phyloP scores from a whole-genome alignment of 2,888 invertebrate species.

The Ypsolopha sequella region DNA sequence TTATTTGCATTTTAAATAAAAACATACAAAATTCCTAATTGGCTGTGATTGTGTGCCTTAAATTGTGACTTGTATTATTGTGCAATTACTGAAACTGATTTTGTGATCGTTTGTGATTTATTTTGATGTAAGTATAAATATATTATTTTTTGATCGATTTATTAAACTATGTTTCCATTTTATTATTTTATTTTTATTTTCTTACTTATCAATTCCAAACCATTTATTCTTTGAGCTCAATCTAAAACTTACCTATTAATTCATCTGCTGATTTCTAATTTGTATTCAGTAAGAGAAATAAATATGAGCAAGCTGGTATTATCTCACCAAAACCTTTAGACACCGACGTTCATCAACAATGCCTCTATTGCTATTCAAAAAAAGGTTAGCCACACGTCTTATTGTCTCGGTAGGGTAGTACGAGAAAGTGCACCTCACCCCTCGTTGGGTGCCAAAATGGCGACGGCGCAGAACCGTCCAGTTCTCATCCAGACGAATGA shows the following conservation, averaged over 20 bases:
- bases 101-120: constrained; percentile 13
- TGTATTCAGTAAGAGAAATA: too few relatives aligned
- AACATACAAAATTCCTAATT: background rate
- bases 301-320: too few relatives aligned
- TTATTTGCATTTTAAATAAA: background rate
- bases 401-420: too few relatives aligned
- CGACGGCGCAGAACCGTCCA: constrained; percentile 12
- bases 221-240: too few relatives aligned
- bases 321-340: too few relatives aligned
- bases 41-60: constrained; percentile 2
- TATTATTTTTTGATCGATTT: background rate
- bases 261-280: too few relatives aligned
- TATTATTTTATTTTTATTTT: constrained; percentile 18
- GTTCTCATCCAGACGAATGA: constrained; percentile 19
- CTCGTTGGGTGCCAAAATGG: constrained; percentile 1
- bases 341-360: too few relatives aligned
- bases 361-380: too few relatives aligned
- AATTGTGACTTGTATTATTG: background rate
- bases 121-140: constrained; percentile 21
- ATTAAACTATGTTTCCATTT: constrained; percentile 4
- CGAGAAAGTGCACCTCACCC: constrained; percentile 17
- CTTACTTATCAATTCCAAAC: constrained; percentile 10
- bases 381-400: too few relatives aligned
- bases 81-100: constrained; percentile 16
- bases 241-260: too few relatives aligned